Conservation (phyloP, 2,113 vertebrate species). For the Prunella fulvescens region DNA sequence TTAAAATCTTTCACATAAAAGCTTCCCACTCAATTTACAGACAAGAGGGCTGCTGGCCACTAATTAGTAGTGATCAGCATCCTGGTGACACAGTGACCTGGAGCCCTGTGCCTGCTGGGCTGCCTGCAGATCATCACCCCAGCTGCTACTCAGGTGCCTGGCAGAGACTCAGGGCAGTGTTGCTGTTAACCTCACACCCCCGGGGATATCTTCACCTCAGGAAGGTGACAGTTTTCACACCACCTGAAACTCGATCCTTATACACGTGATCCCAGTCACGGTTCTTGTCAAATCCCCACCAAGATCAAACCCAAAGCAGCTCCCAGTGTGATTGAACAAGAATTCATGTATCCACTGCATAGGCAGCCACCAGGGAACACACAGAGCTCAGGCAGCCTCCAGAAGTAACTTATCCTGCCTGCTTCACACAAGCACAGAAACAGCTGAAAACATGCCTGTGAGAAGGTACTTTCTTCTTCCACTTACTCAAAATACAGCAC, state of each 20-base stretch:
- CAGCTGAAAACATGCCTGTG: not conserved
- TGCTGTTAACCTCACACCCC: not conserved
- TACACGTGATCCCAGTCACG: not conserved
- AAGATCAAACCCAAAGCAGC: not conserved
- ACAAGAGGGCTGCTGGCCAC: not conserved
- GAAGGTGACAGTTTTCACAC: not conserved
- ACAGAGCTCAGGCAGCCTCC: not conserved
- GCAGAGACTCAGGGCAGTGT: not conserved
- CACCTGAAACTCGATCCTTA: not conserved
- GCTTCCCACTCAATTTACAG: not conserved
- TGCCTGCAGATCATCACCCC: not conserved
- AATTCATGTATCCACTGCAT: accelerated
- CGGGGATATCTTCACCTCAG: not conserved
- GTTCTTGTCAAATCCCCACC: not conserved
- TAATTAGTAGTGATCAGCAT: not conserved
- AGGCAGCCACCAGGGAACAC: not conserved
- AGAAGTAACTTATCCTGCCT: not conserved
- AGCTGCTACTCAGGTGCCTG: not conserved
- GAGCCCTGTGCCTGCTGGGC: not conserved
- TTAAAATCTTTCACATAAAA: not conserved
- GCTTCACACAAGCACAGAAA: not conserved
- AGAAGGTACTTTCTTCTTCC: not conserved
- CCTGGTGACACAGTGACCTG: accelerated
- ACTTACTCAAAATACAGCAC: not conserved
- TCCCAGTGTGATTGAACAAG: accelerated